Evolutionary conservation across 1,140 invertebrate species (phyloP).

Genomic region (Meloidogyne chitwoodi): DNA sequence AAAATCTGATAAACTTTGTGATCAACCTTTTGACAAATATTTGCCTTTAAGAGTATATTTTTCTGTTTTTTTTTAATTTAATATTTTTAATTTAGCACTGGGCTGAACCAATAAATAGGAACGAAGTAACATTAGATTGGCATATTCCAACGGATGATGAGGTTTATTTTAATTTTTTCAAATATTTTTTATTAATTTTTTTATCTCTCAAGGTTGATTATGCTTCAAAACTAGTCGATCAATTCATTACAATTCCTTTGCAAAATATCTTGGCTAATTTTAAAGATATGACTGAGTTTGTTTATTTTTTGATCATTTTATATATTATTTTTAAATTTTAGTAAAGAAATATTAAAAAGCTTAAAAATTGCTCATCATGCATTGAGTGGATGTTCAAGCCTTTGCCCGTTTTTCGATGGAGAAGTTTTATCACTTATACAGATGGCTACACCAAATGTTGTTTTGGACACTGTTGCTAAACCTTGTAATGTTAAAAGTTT

Average conservation of each 20-base stretch:
- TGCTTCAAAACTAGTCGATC: constrained; percentile 66
- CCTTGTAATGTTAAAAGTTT: constrained; percentile 15
- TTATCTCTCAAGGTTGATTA: constrained; percentile 58
- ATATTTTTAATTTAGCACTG: constrained; percentile 68
- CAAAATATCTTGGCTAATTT: constrained; percentile 63
- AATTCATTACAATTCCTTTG: constrained; percentile 67
- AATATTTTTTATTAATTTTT: background rate
- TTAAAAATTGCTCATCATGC: constrained; percentile 33
- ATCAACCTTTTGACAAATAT: constrained; percentile 69
- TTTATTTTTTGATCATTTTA: background rate
- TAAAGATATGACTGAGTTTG: constrained; percentile 55
- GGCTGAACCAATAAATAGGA: constrained; percentile 71
- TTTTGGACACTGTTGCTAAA: constrained; percentile 16
- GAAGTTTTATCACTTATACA: constrained; percentile 18
- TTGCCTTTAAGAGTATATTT: constrained; percentile 69
- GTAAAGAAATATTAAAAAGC: constrained; percentile 50
- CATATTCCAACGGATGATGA: constrained; percentile 73
- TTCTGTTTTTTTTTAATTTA: background rate
- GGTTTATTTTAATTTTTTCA: constrained; percentile 61
- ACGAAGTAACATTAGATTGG: constrained; percentile 72
- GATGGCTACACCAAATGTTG: constrained; percentile 20
- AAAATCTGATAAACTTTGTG: constrained; percentile 64
- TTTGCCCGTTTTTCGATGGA: constrained; percentile 49
- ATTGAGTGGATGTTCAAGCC: constrained; percentile 34
- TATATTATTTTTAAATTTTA: constrained; percentile 4